These are phyloP conservation scores for Conger conger DNA, from an alignment of 2,113 vertebrate genomes.

Conservation along the genomic window DNA sequence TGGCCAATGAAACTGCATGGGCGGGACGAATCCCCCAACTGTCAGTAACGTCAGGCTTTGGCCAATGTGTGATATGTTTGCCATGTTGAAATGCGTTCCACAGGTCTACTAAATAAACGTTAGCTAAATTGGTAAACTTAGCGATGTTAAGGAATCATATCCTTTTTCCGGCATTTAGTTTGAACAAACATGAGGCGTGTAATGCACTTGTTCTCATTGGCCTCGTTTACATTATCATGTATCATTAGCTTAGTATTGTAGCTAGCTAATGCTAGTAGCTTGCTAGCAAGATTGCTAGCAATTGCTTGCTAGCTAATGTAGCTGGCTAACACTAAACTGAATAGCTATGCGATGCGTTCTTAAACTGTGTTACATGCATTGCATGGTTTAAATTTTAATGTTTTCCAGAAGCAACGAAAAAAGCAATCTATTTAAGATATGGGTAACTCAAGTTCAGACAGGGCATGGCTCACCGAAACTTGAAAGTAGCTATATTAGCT, in stretches of 20 bases:
- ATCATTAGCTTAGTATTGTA: background rate
- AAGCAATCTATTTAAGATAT: background rate
- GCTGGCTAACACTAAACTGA: background rate
- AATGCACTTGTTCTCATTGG: background rate
- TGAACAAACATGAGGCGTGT: background rate
- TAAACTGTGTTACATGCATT: background rate
- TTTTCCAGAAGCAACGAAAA: background rate
- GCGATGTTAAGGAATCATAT: background rate
- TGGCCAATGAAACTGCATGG: slow-evolving; percentile 50
- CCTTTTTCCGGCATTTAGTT: background rate
- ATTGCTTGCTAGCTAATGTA: background rate
- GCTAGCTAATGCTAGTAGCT: background rate
- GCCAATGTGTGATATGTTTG: background rate
- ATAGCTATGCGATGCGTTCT: background rate
- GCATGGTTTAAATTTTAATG: background rate
- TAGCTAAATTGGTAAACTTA: background rate
- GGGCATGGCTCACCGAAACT: background rate
- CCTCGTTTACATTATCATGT: background rate
- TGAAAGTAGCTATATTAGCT: too few species aligned
- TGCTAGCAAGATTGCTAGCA: background rate
- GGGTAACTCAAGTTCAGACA: background rate
- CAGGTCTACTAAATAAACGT: background rate
- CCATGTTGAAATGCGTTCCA: background rate
- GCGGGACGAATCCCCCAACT: slow-evolving; percentile 46
- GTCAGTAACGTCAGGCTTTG: slow-evolving; percentile 4